Conservation (phyloP, 2,797 vertebrate genomes). For the Sebastes variabilis region DNA sequence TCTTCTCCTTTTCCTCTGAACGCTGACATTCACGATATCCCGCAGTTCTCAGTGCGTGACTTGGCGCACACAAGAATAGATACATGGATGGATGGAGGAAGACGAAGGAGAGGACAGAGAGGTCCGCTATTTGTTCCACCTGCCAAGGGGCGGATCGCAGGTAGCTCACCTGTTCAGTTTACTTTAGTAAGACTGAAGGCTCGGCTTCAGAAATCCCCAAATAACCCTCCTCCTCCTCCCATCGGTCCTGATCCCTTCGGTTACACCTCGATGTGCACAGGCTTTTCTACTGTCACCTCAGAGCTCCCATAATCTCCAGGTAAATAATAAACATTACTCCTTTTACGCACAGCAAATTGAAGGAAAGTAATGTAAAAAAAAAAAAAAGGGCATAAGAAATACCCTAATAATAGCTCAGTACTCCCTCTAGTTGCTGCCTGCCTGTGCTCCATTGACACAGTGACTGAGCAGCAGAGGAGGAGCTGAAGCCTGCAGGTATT, state of each 20-base stretch:
- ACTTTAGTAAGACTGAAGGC: constrained; percentile 27
- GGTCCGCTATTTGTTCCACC: constrained; percentile 73
- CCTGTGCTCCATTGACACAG: constrained; percentile 58
- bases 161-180: constrained; percentile 52
- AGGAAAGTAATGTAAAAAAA: background rate
- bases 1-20: constrained; percentile 17
- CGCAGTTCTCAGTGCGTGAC: constrained; percentile 2
- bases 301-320: constrained; percentile 13
- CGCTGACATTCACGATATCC: constrained; percentile 41
- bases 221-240: constrained; percentile 61
- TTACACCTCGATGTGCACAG: constrained; percentile 61
- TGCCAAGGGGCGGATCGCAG: constrained; percentile 65
- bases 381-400: too few species aligned
- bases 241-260: constrained; percentile 54
- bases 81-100: constrained; percentile 31
- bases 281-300: constrained; percentile 33
- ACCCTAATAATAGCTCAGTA: background rate
- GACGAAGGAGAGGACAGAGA: constrained; percentile 14
- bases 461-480: constrained; percentile 70
- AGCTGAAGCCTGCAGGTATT: constrained; percentile 35
- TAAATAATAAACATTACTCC: constrained; percentile 6
- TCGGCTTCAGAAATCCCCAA: constrained; percentile 56
- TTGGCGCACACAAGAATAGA: constrained; percentile 15
- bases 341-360: background rate
- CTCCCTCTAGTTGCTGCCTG: background rate